A percentile compares a stretch with the other conserved stretches of the same genome.
Evolutionary conservation across 2,888 invertebrate species (phyloP).

Genomic region (Agrilus biguttatus): DNA sequence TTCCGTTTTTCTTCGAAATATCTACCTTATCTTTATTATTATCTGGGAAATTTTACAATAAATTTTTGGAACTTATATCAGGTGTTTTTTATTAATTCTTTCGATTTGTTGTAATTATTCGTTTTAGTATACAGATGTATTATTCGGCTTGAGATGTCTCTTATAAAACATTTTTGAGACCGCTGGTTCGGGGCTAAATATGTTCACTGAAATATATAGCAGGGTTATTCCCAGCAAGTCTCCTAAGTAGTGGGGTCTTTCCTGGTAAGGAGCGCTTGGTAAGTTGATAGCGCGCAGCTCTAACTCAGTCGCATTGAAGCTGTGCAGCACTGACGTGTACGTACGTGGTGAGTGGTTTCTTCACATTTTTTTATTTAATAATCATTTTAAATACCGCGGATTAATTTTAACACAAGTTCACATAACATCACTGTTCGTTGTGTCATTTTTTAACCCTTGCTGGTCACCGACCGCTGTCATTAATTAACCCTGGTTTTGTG

Average conservation of each 20-base stretch:
- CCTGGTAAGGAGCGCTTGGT: conserved; percentile 17
- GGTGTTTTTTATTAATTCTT: no score
- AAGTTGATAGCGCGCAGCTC: conserved; percentile 18
- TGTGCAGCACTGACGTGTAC: conserved; percentile 20
- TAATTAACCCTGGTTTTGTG: not conserved
- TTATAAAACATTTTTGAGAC: conserved; percentile 14
- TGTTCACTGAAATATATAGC: conserved; percentile 12
- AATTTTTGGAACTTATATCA: no score
- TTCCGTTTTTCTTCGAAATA: no score
- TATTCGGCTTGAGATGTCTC: no score
- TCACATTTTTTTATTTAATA: not conserved
- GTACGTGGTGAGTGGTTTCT: conserved; percentile 17
- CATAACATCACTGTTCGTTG: no score
- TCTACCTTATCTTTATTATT: no score
- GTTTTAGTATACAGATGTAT: no score
- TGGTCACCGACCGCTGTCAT: not conserved
- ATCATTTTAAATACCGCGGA: no score
- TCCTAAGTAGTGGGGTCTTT: conserved; percentile 14
- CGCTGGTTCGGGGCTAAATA: conserved; percentile 6
- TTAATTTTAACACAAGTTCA: no score
- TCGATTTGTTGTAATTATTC: no score
- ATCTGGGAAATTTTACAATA: no score
- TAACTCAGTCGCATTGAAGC: conserved; percentile 22
- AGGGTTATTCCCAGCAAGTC: conserved; percentile 15
- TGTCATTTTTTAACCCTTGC: no score